Evolutionary conservation across 2,888 invertebrate species (phyloP).

Genomic region (Lamellibrachia satsuma): DNA sequence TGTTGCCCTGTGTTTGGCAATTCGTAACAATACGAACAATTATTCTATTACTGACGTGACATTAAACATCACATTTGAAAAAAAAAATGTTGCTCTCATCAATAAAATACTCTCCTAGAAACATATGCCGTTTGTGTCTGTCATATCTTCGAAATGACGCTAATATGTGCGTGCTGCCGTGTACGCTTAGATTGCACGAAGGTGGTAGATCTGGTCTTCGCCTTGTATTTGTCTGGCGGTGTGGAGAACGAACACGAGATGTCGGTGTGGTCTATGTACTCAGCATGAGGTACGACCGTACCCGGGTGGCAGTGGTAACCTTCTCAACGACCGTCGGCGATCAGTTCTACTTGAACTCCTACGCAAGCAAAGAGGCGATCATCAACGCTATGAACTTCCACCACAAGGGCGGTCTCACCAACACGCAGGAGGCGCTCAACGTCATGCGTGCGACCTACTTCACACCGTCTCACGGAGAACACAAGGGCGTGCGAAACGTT

Average conservation of each 20-base stretch:
- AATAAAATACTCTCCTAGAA: no score
- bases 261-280: slow-evolving; percentile 37
- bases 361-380: slow-evolving; percentile 41
- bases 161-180: not conserved
- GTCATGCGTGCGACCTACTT: slow-evolving; percentile 28
- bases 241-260: slow-evolving; percentile 38
- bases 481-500: slow-evolving; percentile 35
- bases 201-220: slow-evolving; percentile 39
- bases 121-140: no score
- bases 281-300: slow-evolving; percentile 35
- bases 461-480: slow-evolving; percentile 29
- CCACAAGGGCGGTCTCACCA: slow-evolving; percentile 38
- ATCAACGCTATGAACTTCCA: slow-evolving; percentile 50
- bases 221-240: slow-evolving; percentile 43
- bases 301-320: slow-evolving; percentile 39
- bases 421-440: slow-evolving; percentile 50
- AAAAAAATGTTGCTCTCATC: no score
- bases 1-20: no score
- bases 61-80: no score
- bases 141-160: no score
- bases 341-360: slow-evolving; percentile 53
- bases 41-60: no score
- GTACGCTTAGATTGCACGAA: slow-evolving; percentile 37
- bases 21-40: no score
- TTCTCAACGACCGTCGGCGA: slow-evolving; percentile 33